Conservation (phyloP, 2,888 invertebrate species). For the Athrips mouffetella region DNA sequence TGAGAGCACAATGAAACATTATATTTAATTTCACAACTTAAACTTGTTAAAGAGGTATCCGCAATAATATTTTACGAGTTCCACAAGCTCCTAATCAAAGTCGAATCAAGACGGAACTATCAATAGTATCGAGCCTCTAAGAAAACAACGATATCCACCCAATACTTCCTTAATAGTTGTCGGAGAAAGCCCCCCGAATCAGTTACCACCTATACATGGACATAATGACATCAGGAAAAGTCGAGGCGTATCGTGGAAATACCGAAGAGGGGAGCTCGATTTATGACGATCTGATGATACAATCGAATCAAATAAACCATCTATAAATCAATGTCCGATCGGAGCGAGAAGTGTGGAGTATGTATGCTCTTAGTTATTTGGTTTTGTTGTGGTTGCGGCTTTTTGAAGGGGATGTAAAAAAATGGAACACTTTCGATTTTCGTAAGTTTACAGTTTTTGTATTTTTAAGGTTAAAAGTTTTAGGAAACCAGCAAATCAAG, state of each 20-base stretch:
- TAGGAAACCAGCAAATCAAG: too few species aligned
- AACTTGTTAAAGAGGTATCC: too few species aligned
- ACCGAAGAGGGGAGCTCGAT: conserved; percentile 50
- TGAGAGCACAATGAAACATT: too few species aligned
- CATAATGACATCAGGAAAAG: conserved; percentile 70
- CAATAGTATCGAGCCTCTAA: conserved; percentile 16
- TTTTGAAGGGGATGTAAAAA: too few species aligned
- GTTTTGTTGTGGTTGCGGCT: conserved; percentile 1
- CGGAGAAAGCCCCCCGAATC: conserved; percentile 41
- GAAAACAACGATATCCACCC: conserved; percentile 37
- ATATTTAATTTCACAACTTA: too few species aligned
- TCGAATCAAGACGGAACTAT: conserved; percentile 3
- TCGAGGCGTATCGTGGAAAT: conserved; percentile 49
- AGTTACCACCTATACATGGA: conserved; percentile 65
- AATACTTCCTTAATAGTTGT: conserved; percentile 38
- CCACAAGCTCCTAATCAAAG: conserved; percentile 1
- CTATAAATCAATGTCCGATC: conserved; percentile 74
- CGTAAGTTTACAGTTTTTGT: conserved; percentile 23
- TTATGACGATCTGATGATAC: conserved; percentile 77
- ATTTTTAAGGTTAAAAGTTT: too few species aligned
- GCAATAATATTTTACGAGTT: too few species aligned
- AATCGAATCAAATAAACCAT: conserved; percentile 75
- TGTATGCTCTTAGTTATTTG: conserved; percentile 32
- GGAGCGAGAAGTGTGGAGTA: conserved; percentile 46
- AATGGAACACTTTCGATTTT: too few species aligned